These are phyloP conservation scores for Elegia similella DNA, from an alignment of 2,888 invertebrate genomes.

Conservation along the genomic window DNA sequence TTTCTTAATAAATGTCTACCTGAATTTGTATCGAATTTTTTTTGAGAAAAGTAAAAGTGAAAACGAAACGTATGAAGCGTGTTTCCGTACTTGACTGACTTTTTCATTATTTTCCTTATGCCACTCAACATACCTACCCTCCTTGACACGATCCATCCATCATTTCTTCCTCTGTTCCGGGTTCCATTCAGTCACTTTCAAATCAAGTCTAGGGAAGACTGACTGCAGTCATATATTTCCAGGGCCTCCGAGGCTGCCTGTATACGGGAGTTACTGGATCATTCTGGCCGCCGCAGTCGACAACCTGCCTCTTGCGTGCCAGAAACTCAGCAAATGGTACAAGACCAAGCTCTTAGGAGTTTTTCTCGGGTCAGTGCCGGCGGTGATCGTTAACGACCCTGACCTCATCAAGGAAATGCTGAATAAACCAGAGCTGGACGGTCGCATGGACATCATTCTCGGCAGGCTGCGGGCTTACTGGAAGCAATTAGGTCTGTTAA, in stretches of 20 bases:
- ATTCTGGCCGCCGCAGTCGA: conserved; percentile 20
- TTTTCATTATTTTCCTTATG: too few relatives aligned
- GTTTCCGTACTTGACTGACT: too few relatives aligned
- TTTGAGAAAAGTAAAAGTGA: too few relatives aligned
- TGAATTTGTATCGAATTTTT: too few relatives aligned
- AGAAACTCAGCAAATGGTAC: conserved; percentile 51
- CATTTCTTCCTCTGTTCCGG: too few relatives aligned
- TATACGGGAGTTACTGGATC: conserved; percentile 78
- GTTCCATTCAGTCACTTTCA: too few relatives aligned
- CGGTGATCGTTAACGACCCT: conserved; percentile 64
- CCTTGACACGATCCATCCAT: too few relatives aligned
- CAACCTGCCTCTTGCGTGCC: conserved; percentile 20
- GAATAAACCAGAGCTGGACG: conserved; percentile 72
- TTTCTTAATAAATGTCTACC: too few relatives aligned
- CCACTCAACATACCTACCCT: too few relatives aligned
- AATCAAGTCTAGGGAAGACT: too few relatives aligned
- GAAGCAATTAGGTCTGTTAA: conserved; percentile 47
- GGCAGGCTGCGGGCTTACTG: conserved; percentile 61
- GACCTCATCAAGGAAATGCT: conserved; percentile 72
- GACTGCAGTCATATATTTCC: too few relatives aligned
- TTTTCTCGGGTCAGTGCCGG: conserved; percentile 59
- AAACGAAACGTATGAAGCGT: too few relatives aligned
- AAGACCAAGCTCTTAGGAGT: conserved; percentile 78
- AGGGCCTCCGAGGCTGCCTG: conserved; percentile 69
- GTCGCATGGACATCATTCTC: conserved; percentile 61